Evolutionary conservation across 2,113 vertebrate species (phyloP).

Genomic region (Cephalopterus ornatus): DNA sequence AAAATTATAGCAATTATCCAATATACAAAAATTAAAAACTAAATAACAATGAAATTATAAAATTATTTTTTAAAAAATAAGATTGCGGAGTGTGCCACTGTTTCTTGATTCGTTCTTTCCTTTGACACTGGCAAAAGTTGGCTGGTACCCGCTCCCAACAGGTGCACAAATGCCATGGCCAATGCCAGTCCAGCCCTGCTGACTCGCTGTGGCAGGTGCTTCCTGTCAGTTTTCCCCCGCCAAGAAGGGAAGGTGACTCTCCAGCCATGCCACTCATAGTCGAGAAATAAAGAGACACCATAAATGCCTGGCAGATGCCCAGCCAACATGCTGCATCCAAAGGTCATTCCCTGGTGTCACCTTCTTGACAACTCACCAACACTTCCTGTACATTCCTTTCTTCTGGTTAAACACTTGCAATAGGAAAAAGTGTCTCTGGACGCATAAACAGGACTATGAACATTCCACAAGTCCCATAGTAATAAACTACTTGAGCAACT

Average conservation of each 20-base stretch:
- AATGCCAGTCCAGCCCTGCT: not conserved
- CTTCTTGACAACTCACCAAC: not conserved
- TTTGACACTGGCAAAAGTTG: not conserved
- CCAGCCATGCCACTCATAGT: not conserved
- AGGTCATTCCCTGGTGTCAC: not conserved
- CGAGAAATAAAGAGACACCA: not conserved
- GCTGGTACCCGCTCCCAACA: not conserved
- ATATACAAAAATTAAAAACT: not conserved
- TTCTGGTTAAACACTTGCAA: not conserved
- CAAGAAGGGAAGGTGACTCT: not conserved
- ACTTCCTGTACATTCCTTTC: not conserved
- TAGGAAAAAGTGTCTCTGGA: not conserved
- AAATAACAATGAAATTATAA: not conserved
- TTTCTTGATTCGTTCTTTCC: not conserved
- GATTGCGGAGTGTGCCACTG: fast-evolving
- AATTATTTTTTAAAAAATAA: not conserved
- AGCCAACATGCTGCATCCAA: not conserved
- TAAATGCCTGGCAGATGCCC: not conserved
- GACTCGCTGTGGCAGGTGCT: constrained; percentile 1
- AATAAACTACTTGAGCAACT: not conserved
- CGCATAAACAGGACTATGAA: not conserved
- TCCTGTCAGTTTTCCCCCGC: not conserved
- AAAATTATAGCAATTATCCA: not conserved
- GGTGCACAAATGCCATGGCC: not conserved
- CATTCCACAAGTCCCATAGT: not conserved